Conservation (phyloP, 1,140 invertebrate genomes). For the Ceratitis capitata region DNA sequence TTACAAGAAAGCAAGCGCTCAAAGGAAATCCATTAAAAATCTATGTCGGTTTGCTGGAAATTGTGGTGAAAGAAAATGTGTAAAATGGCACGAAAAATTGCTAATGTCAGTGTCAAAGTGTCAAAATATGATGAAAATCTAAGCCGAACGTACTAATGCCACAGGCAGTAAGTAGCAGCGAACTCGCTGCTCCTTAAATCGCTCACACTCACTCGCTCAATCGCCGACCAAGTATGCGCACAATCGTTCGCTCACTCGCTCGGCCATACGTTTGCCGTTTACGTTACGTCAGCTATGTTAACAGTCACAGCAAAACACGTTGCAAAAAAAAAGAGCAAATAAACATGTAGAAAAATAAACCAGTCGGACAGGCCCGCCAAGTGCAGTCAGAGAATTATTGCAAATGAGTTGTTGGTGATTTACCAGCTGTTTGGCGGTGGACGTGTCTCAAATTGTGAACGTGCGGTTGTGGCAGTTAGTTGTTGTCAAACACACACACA, state of each 20-base stretch:
- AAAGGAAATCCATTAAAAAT: too few species aligned
- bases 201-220: too few species aligned
- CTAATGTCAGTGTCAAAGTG: conserved; percentile 37
- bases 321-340: too few species aligned
- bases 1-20: too few species aligned
- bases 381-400: neutral
- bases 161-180: neutral
- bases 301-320: neutral
- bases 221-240: neutral
- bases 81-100: conserved; percentile 29
- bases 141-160: neutral
- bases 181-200: neutral
- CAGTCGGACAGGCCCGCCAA: conserved; percentile 25
- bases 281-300: neutral
- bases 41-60: too few species aligned
- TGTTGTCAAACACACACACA: too few species aligned
- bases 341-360: neutral
- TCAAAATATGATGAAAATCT: conserved; percentile 34
- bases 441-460: neutral
- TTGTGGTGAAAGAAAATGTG: neutral
- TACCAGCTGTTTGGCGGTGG: conserved; percentile 6
- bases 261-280: neutral
- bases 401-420: conserved; percentile 33
- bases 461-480: neutral
- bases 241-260: neutral